Percentiles rank a stretch among this genome's conserved stretches.
Evolutionary conservation across 1,140 invertebrate species (phyloP).

Genomic region (Littorina saxatilis): DNA sequence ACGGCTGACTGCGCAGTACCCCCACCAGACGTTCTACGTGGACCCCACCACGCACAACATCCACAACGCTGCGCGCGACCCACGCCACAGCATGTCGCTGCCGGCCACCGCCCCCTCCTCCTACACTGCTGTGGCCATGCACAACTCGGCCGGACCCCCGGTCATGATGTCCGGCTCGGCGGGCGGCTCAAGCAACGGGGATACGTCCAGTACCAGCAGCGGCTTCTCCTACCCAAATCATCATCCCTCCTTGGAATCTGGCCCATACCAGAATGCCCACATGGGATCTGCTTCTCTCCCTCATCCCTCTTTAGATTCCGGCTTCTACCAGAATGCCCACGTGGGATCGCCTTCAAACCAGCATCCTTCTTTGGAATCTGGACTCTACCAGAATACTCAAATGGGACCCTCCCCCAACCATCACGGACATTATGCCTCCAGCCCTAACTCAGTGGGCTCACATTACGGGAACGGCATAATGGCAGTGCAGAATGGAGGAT

Average conservation of each 20-base stretch:
- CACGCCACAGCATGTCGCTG: constrained; percentile 18
- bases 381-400: too few species aligned
- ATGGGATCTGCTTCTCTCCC: not conserved
- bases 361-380: too few species aligned
- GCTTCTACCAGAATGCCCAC: too few species aligned
- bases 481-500: constrained; percentile 13
- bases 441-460: not conserved
- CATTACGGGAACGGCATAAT: constrained; percentile 20
- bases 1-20: constrained; percentile 78
- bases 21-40: constrained; percentile 69
- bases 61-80: constrained; percentile 54
- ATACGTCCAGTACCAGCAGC: not conserved
- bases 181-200: not conserved
- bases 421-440: constrained; percentile 1
- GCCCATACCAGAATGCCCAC: too few species aligned
- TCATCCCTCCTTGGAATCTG: too few species aligned
- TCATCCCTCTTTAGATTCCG: too few species aligned
- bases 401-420: not conserved
- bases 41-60: constrained; percentile 70
- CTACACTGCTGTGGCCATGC: constrained; percentile 48
- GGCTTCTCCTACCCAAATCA: too few species aligned
- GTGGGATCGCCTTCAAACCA: too few species aligned
- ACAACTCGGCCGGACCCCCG: constrained; percentile 32
- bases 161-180: constrained; percentile 31
- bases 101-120: constrained; percentile 23